phyloP scores from a whole-genome alignment of 2,113 vertebrate species.

The Aldabrachelys gigantea region DNA sequence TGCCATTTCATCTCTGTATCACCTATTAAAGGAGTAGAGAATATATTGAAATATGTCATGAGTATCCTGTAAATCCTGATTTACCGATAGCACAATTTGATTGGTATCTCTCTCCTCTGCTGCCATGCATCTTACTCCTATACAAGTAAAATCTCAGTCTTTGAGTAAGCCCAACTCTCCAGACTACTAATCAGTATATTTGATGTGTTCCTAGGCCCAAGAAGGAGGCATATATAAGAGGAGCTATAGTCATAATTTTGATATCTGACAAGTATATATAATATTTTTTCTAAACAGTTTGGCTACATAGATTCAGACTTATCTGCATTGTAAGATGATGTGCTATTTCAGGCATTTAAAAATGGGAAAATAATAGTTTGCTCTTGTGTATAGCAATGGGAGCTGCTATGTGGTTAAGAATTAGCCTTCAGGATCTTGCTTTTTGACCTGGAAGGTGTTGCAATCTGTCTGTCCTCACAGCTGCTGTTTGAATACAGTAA shows the following conservation, averaged over 20 bases:
- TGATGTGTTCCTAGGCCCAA: background rate
- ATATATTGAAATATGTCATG: background rate
- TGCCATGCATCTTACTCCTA: background rate
- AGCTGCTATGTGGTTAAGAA: background rate
- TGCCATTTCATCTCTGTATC: conserved; percentile 52
- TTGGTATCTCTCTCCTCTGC: background rate
- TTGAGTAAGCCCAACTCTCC: background rate
- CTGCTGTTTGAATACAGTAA: background rate
- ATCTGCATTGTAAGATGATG: background rate
- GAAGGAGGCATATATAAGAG: background rate
- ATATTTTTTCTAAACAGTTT: background rate
- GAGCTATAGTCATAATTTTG: background rate
- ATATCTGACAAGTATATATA: background rate
- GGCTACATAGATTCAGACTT: background rate
- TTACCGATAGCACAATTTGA: background rate
- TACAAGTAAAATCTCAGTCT: background rate
- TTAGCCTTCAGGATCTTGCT: background rate
- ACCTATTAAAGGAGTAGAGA: background rate
- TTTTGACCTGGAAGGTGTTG: fast-evolving
- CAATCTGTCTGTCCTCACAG: background rate
- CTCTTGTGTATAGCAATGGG: background rate
- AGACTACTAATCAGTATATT: background rate
- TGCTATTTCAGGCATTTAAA: background rate
- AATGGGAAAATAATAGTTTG: background rate
- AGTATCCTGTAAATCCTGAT: conserved; percentile 11